phyloP scores from a whole-genome alignment of 2,797 vertebrate genomes.

The Bradypodion ventrale region DNA sequence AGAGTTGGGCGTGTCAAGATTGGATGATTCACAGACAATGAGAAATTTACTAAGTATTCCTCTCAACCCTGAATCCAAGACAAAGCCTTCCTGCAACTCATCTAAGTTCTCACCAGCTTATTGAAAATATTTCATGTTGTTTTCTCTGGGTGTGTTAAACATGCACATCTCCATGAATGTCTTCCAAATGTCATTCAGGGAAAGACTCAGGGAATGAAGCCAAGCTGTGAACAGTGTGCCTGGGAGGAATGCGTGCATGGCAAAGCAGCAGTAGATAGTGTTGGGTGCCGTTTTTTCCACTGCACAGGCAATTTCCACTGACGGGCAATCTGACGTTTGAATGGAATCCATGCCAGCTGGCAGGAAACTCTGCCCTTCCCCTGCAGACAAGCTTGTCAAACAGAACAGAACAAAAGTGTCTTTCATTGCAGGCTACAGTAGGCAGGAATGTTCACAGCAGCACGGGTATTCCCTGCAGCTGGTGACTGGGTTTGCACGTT shows the following conservation, averaged over 20 bases:
- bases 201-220: conserved; percentile 9
- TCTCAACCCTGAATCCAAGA: background rate
- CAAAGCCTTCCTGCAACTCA: background rate
- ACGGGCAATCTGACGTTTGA: background rate
- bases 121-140: background rate
- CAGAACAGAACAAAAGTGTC: conserved; percentile 17
- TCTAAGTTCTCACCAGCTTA: background rate
- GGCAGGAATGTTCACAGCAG: conserved; percentile 37
- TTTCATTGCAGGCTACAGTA: conserved; percentile 2
- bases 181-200: conserved; percentile 21
- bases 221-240: conserved; percentile 15
- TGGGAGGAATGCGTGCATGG: conserved; percentile 14
- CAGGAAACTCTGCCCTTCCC: background rate
- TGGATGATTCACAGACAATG: background rate
- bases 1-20: too few species aligned
- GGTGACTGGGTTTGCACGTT: conserved; percentile 39
- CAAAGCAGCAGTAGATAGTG: background rate
- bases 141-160: background rate
- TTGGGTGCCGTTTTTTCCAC: conserved; percentile 9
- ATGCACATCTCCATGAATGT: conserved; percentile 20
- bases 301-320: conserved; percentile 21
- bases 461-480: background rate
- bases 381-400: accelerated
- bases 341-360: background rate
- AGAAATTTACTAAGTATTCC: background rate